A percentile compares a stretch with the other conserved stretches of the same genome.
phyloP scores from a whole-genome alignment of 2,113 vertebrate genomes.

The Xyliphius kryptos region DNA sequence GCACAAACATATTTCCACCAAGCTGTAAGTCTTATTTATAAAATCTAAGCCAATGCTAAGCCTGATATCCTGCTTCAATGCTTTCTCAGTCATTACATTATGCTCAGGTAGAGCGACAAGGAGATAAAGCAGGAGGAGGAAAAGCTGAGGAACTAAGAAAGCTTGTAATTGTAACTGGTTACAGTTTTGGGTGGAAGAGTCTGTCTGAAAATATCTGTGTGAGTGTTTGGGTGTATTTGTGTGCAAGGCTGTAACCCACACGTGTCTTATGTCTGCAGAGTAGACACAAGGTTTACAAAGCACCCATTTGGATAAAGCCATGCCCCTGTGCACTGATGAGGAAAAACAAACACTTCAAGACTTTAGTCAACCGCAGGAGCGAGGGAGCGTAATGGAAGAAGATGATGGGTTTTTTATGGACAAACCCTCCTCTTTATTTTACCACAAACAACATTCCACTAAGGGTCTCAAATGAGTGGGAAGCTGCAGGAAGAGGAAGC shows the following conservation, averaged over 20 bases:
- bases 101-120: no score
- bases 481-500: conserved; percentile 65
- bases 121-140: no score
- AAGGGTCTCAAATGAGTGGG: conserved; percentile 37
- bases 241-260: conserved; percentile 17
- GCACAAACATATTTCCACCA: no score
- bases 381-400: conserved; percentile 2
- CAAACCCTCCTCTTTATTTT: conserved; percentile 29
- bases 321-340: conserved; percentile 26
- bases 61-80: no score
- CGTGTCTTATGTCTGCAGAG: conserved; percentile 32
- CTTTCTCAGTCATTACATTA: no score
- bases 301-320: conserved; percentile 32
- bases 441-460: conserved; percentile 42
- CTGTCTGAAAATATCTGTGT: conserved; percentile 13
- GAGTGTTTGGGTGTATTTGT: conserved; percentile 4
- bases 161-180: conserved; percentile 24
- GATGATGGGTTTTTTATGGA: conserved; percentile 36
- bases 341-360: conserved; percentile 36
- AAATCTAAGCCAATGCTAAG: no score
- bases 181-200: not conserved
- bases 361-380: conserved; percentile 9
- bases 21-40: no score
- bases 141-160: no score
- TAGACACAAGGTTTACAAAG: conserved; percentile 34